Conservation (phyloP, 2,113 vertebrate species). For the Odocoileus virginianus region DNA sequence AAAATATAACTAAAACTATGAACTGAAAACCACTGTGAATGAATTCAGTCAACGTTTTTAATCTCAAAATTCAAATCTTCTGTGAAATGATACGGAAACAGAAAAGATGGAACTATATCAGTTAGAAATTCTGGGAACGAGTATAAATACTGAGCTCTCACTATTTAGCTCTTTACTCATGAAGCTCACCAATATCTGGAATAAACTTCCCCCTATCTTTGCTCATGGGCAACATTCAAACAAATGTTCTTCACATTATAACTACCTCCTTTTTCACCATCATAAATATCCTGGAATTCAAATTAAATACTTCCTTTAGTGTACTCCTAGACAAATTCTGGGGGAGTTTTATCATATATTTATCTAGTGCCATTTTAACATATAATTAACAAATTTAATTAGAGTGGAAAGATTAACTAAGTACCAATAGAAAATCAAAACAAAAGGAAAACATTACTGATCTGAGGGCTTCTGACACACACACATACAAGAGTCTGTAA, state of each 20-base stretch:
- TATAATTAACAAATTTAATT: background rate
- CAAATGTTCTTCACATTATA: background rate
- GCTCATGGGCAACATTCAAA: background rate
- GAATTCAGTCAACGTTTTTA: background rate
- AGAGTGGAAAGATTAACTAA: background rate
- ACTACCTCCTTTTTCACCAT: background rate
- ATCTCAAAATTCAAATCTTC: background rate
- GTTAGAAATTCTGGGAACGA: background rate
- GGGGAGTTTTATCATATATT: background rate
- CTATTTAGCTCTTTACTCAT: background rate
- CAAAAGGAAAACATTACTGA: background rate
- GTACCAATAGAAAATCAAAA: background rate
- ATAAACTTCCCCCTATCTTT: background rate
- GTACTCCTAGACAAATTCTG: background rate
- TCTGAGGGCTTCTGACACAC: background rate
- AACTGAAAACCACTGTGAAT: background rate
- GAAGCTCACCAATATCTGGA: background rate
- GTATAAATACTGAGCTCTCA: background rate
- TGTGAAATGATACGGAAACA: background rate
- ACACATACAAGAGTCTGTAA: background rate
- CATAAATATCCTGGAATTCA: background rate
- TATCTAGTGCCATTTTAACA: background rate
- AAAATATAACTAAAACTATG: background rate
- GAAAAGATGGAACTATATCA: background rate
- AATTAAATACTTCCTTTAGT: background rate